These are phyloP conservation scores for Atrichornis clamosus DNA, from an alignment of 2,113 vertebrate species.

Conservation along the genomic window DNA sequence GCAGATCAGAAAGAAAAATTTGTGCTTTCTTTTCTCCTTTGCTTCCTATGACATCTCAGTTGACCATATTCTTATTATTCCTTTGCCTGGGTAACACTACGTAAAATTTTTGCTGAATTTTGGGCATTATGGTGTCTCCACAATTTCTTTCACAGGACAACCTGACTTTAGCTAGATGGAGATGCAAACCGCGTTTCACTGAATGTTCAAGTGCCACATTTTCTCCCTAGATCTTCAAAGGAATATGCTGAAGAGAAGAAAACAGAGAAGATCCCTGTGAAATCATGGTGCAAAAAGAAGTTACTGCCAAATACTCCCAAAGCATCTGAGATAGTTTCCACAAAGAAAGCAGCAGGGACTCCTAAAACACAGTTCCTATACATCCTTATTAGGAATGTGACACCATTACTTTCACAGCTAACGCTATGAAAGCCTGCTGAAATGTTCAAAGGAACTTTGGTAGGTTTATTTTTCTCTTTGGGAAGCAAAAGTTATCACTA, in stretches of 20 bases:
- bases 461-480: constrained; percentile 37
- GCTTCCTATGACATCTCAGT: background rate
- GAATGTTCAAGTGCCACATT: background rate
- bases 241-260: background rate
- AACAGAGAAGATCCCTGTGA: constrained; percentile 27
- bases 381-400: constrained; percentile 28
- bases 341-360: constrained; percentile 39
- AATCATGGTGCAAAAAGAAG: constrained; percentile 29
- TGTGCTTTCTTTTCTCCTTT: background rate
- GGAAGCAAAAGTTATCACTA: constrained; percentile 19
- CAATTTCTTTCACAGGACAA: background rate
- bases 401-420: constrained; percentile 35
- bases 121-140: background rate
- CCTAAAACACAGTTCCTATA: constrained; percentile 14
- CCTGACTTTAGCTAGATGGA: background rate
- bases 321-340: constrained; percentile 37
- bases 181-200: background rate
- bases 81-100: background rate
- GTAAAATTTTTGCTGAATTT: background rate
- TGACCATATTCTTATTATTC: background rate
- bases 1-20: background rate
- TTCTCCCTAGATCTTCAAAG: constrained; percentile 24
- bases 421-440: background rate
- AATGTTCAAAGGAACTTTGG: constrained; percentile 36
- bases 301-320: constrained; percentile 30